Evolutionary conservation across 1,140 invertebrate species (phyloP).

Genomic region (Aphelenchoides fujianensis): DNA sequence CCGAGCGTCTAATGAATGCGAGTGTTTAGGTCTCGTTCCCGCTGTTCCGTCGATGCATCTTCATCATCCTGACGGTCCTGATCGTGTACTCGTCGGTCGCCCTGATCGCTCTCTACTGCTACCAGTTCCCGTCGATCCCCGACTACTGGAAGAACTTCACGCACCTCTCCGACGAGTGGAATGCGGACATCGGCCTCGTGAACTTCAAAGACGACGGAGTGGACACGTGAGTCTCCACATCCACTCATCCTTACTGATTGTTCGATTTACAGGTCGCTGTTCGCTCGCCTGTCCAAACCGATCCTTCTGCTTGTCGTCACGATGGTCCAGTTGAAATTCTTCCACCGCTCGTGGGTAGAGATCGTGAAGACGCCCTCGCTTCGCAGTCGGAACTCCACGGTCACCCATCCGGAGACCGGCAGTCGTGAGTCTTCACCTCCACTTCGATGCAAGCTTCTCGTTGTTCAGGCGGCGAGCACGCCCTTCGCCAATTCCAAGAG

Average conservation of each 20-base stretch:
- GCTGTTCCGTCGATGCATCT: constrained; percentile 86
- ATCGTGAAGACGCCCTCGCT: constrained; percentile 37
- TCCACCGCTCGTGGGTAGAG: constrained; percentile 54
- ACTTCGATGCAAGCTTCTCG: not conserved
- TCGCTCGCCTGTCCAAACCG: constrained; percentile 50
- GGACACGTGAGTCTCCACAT: constrained; percentile 41
- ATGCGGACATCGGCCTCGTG: constrained; percentile 53
- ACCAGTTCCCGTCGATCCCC: constrained; percentile 89
- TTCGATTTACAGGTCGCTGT: constrained; percentile 48
- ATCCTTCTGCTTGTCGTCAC: constrained; percentile 58
- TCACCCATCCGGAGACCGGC: not conserved
- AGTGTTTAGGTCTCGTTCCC: constrained; percentile 77
- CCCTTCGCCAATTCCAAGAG: not conserved
- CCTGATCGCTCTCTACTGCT: constrained; percentile 91
- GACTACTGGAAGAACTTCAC: constrained; percentile 76
- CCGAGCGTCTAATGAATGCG: too few species aligned
- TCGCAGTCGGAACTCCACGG: not conserved
- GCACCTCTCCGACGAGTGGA: constrained; percentile 37
- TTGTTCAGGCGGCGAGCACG: not conserved
- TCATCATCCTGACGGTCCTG: constrained; percentile 88
- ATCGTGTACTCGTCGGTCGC: constrained; percentile 95
- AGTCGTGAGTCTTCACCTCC: not conserved
- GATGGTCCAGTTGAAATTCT: constrained; percentile 62
- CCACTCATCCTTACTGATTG: too few species aligned
- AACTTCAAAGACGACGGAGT: constrained; percentile 39